Evolutionary conservation across 2,888 invertebrate species (phyloP).

Genomic region (Sesia apiformis): DNA sequence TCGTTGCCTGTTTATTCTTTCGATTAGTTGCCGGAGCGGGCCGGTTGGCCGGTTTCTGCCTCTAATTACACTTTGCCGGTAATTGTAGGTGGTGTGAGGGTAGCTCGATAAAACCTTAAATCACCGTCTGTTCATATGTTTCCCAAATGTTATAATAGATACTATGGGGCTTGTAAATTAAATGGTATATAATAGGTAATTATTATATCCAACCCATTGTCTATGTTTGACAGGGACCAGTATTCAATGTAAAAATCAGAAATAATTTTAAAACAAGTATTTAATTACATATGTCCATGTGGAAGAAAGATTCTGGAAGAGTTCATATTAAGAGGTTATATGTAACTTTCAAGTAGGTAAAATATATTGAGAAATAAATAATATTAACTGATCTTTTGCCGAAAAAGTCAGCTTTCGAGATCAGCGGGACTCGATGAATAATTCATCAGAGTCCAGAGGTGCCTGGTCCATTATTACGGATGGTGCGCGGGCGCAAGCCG

Average conservation of each 20-base stretch:
- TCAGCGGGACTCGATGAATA: slow-evolving; percentile 53
- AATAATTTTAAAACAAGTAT: too few species aligned
- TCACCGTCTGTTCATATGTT: slow-evolving; percentile 14
- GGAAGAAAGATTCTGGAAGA: too few species aligned
- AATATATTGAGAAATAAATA: too few species aligned
- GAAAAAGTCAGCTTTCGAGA: slow-evolving; percentile 44
- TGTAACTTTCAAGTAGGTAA: too few species aligned
- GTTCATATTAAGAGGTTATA: too few species aligned
- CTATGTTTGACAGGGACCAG: too few species aligned
- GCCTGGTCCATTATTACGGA: slow-evolving; percentile 53
- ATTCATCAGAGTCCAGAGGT: slow-evolving; percentile 52
- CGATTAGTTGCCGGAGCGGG: slow-evolving; percentile 39
- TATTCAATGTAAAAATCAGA: too few species aligned
- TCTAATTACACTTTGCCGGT: slow-evolving; percentile 45
- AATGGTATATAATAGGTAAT: too few species aligned
- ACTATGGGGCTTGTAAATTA: too few species aligned
- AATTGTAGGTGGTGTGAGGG: slow-evolving; percentile 20
- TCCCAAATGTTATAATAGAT: too few species aligned
- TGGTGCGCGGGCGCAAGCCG: slow-evolving; percentile 39
- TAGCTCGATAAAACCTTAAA: slow-evolving; percentile 1
- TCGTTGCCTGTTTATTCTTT: slow-evolving; percentile 52
- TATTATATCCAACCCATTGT: too few species aligned
- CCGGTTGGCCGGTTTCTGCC: slow-evolving; percentile 11
- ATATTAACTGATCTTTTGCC: slow-evolving; percentile 20
- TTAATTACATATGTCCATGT: too few species aligned